A percentile compares a stretch with the other conserved stretches of the same genome.
phyloP scores from a whole-genome alignment of 2,797 vertebrate genomes.

The Morelia viridis region DNA sequence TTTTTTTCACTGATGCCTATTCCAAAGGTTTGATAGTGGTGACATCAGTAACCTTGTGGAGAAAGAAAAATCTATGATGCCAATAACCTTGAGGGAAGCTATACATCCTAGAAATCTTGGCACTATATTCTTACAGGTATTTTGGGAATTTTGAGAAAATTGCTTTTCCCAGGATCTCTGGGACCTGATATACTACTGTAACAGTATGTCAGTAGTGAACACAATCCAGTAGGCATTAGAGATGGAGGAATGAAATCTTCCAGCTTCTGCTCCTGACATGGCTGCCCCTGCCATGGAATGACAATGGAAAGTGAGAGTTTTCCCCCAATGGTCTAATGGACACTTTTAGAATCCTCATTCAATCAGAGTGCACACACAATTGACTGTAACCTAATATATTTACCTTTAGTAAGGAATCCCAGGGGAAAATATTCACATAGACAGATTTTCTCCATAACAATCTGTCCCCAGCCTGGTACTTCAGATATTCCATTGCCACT shows the following conservation, averaged over 20 bases:
- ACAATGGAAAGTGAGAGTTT: background rate
- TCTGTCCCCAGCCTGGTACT: background rate
- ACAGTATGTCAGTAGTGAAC: background rate
- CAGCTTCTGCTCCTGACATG: background rate
- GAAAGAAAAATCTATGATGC: background rate
- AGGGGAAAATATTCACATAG: background rate
- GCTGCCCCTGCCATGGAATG: background rate
- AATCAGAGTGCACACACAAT: background rate
- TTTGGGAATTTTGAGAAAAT: background rate
- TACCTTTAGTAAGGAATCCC: background rate
- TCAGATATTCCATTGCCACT: background rate
- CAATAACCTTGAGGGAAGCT: background rate
- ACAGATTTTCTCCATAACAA: background rate
- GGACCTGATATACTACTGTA: background rate
- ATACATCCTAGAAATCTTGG: background rate
- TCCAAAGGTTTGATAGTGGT: background rate
- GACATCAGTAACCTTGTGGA: background rate
- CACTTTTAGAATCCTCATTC: background rate
- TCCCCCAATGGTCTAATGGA: background rate
- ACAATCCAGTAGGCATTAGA: background rate
- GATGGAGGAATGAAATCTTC: background rate
- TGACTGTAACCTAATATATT: background rate
- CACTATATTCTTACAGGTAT: background rate
- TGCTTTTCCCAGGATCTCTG: background rate
- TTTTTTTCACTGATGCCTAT: background rate